Evolutionary conservation across 1,140 invertebrate species (phyloP).

Genomic region (Aporrectodea caliginosa): DNA sequence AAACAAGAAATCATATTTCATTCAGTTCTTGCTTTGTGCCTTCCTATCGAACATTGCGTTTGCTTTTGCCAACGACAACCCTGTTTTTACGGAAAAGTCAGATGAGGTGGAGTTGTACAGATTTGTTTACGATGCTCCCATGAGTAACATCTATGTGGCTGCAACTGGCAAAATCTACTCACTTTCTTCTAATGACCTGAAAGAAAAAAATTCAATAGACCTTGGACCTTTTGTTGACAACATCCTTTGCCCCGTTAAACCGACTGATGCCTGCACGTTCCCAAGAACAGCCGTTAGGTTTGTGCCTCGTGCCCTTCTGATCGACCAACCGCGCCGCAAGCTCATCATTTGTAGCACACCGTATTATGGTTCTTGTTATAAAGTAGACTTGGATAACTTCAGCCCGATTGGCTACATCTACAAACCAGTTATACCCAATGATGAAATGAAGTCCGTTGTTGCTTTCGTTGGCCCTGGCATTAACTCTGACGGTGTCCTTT

Average conservation of each 20-base stretch:
- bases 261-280: background rate
- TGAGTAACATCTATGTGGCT: background rate
- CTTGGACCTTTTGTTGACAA: background rate
- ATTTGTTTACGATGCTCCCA: background rate
- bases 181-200: background rate
- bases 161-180: background rate
- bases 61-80: too few species aligned
- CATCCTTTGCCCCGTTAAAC: background rate
- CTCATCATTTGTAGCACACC: background rate
- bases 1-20: too few species aligned
- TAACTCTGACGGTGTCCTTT: background rate
- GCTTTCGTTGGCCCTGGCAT: background rate
- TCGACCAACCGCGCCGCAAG: background rate
- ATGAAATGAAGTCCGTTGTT: slow-evolving; percentile 1
- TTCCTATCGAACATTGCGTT: too few species aligned
- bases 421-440: background rate
- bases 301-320: background rate
- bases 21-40: too few species aligned
- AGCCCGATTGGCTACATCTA: background rate
- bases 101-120: background rate
- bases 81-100: too few species aligned
- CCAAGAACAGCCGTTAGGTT: background rate
- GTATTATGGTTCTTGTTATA: background rate
- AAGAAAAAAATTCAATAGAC: background rate
- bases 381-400: background rate